Base-by-base conservation (phyloP, 2,888 invertebrate species). In the Nymphalis polychloros region DNA sequence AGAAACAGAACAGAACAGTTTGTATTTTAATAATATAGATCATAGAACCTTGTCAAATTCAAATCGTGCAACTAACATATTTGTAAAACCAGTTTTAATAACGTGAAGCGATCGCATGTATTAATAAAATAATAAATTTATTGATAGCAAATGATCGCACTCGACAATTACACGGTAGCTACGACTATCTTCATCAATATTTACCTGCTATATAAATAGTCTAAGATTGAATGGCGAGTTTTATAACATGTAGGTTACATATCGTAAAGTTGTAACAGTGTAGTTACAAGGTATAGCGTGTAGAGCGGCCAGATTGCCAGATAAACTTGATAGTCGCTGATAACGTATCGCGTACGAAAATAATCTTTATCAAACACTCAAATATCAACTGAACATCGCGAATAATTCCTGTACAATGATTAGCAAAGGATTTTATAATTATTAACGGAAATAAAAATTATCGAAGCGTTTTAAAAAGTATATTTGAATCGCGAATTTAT, bases 231-330 rank as follows among this genome's bases (percentile, higher is more conserved):
- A 63, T 48, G 6, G 53, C 19, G 59, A 49, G 62, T 67, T 69
- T 69, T 65, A 63, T 49, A 19, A 53, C 61, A 47, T 50, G 47
- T 59, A 66, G 67, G 79, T 81, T 81, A 81, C 82, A 83, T 77
- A 77, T 41, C 41, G 41, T 81, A 78, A 71, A 77, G 76, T 81
- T 86, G 88, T 87, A 87, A 85, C 84, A 81, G 76, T 73, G 77
- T 83, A 80, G 84, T 84, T 85, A 89, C 88, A 88, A 81, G 84
- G 81, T 83, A 84, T 85, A 84, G 77, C 81, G 79, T 85, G 86
- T 86, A 79, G 8, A 17, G 49, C 41, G 66, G 48, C 78, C 84
- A 85, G 89, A 89, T 90, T 88, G 84, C 78, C 73, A 79, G 89
- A 89, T 89, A 88, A 31, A 81, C 70, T 61, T 77, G 87, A 89